These are phyloP conservation scores for Rhagonycha fulva DNA, from an alignment of 2,888 invertebrate species.

Conservation along the genomic window DNA sequence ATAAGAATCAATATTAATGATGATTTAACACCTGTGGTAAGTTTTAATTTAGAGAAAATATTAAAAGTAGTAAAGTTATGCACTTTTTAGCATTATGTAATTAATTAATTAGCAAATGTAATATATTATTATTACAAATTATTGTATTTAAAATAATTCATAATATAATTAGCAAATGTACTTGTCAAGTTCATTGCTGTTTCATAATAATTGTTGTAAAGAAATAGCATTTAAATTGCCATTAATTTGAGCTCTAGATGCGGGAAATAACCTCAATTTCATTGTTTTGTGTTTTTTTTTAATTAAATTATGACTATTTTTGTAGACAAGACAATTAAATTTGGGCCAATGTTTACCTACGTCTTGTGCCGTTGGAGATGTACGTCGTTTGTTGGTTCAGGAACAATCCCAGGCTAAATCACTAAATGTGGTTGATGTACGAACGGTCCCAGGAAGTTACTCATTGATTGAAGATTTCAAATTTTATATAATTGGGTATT, in stretches of 20 bases:
- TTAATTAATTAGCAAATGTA: not conserved
- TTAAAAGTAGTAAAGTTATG: not conserved
- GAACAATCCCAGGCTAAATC: slow-evolving; percentile 48
- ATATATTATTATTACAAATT: not conserved
- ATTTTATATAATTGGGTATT: slow-evolving; percentile 71
- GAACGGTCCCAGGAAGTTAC: slow-evolving; percentile 73
- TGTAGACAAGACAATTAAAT: slow-evolving; percentile 68
- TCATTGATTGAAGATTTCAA: slow-evolving; percentile 66
- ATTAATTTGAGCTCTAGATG: not conserved
- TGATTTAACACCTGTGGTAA: slow-evolving; percentile 51
- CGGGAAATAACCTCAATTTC: not conserved
- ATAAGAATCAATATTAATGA: slow-evolving; percentile 50
- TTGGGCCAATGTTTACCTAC: slow-evolving; percentile 77
- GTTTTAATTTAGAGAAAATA: slow-evolving; percentile 27
- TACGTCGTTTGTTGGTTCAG: slow-evolving; percentile 54
- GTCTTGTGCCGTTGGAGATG: slow-evolving; percentile 64
- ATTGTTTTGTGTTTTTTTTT: not conserved
- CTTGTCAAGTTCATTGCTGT: not conserved
- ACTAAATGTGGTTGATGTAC: slow-evolving; percentile 62
- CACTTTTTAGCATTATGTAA: not conserved
- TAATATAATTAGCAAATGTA: no score
- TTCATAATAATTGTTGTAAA: not conserved
- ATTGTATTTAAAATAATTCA: no score
- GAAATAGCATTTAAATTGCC: not conserved
- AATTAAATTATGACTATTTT: slow-evolving; percentile 34